Evolutionary conservation across 2,113 vertebrate species (phyloP).

Genomic region (Apus apus): DNA sequence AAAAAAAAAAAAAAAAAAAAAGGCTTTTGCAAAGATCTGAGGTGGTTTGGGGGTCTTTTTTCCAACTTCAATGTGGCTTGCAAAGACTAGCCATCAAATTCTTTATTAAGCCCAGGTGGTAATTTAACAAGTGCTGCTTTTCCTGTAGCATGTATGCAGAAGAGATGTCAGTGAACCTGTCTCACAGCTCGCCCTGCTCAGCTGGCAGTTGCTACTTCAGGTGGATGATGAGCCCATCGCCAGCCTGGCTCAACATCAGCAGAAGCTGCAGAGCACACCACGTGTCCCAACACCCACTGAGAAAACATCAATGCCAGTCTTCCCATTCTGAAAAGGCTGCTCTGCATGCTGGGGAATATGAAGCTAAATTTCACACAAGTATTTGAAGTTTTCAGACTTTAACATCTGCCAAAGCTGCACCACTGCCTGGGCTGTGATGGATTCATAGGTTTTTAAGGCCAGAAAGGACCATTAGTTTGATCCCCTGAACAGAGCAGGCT

Average conservation of each 20-base stretch:
- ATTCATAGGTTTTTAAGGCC: background rate
- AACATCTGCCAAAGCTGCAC: background rate
- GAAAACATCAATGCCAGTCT: background rate
- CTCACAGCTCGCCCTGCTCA: background rate
- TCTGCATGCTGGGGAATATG: background rate
- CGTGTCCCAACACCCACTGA: fast-evolving
- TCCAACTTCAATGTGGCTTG: background rate
- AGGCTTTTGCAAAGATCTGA: background rate
- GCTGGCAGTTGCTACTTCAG: too few species aligned
- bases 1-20: background rate
- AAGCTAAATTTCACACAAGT: background rate
- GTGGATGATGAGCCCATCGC: background rate
- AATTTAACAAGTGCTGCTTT: background rate
- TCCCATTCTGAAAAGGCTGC: background rate
- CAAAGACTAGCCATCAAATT: background rate
- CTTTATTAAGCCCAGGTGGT: background rate
- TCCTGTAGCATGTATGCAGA: background rate
- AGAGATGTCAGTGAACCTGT: fast-evolving
- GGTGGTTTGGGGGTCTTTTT: background rate
- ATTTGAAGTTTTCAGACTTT: constrained; percentile 6
- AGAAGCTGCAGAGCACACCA: background rate
- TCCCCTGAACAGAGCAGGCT: background rate
- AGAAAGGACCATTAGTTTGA: background rate
- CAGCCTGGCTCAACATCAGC: fast-evolving
- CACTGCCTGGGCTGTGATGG: background rate